These are phyloP conservation scores for Drosophila baimaii DNA, from an alignment of 1,140 invertebrate species.

Conservation along the genomic window DNA sequence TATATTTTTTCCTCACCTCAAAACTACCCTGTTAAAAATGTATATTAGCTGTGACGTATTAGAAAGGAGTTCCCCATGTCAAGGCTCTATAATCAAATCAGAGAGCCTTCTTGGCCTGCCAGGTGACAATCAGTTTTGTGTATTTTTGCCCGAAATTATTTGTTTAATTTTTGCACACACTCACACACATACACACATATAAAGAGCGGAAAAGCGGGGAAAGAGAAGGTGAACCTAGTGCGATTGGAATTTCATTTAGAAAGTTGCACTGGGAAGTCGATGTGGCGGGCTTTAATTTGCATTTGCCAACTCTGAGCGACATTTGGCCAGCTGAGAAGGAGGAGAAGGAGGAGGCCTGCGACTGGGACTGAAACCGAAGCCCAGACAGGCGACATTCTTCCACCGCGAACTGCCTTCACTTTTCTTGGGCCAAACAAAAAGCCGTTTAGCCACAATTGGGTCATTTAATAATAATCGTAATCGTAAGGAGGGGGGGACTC, in stretches of 20 bases:
- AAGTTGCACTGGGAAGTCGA: conserved; percentile 68
- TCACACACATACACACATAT: too few species aligned
- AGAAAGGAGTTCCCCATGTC: conserved; percentile 63
- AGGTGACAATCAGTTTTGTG: conserved; percentile 77
- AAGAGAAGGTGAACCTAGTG: conserved; percentile 30
- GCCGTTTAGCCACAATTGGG: conserved; percentile 64
- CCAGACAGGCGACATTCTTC: conserved; percentile 68
- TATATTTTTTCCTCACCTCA: too few species aligned
- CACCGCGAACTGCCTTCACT: conserved; percentile 62
- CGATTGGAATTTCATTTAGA: conserved; percentile 77
- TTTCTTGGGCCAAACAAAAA: conserved; percentile 57
- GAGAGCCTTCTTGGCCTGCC: conserved; percentile 43
- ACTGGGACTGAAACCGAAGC: conserved; percentile 15
- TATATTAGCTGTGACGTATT: conserved; percentile 43
- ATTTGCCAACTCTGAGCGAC: conserved; percentile 71
- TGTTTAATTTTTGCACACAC: conserved; percentile 77
- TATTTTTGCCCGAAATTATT: conserved; percentile 77
- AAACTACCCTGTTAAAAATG: too few species aligned
- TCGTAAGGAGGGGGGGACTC: conserved; percentile 3
- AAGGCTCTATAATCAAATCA: conserved; percentile 64
- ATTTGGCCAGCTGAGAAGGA: conserved; percentile 24
- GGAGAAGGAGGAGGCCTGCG: not conserved
- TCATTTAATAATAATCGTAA: conserved; percentile 74
- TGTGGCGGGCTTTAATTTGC: conserved; percentile 59
- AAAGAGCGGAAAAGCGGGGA: conserved; percentile 11